Base-by-base conservation (phyloP, 1,140 invertebrate species). In the Microplitis demolitor region DNA sequence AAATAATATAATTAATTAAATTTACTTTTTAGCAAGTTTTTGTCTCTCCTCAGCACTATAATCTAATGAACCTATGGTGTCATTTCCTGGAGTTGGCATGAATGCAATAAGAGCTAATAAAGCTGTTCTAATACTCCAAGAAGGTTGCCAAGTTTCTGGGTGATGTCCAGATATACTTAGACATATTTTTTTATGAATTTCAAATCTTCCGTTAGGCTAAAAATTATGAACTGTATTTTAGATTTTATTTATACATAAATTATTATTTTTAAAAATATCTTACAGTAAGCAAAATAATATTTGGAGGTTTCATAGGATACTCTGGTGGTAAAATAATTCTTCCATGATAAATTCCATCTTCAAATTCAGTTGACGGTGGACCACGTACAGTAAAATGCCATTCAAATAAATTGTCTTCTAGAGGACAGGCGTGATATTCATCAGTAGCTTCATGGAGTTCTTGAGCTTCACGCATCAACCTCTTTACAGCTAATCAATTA, bases 261-360 rank as follows among this genome's bases (percentile, higher is more conserved):
- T 72, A 31, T 53, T 60, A 70, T 77, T 66, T 24, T 39, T 37
- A 45, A 9, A 71, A 61, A 14, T 9, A 35, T 69, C 39, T 89
- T 88, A 96, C 95, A 16, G 97, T 98, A 16, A 98, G 84, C 69
- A 98, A 84, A 78, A 98, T 97, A 76, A 99, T 97, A 84, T 96
- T 96, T 4, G 97, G 97, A 68, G 97, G 97, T 88, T 98, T 97
- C 97, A 98, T 98, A 3, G 97, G 97, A 87, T 99, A 99, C 78
- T 99, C 96, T 34, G 94, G 91, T 33, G 93, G 93, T 67, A 99
- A 88, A 66, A 97, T 87, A 83, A 99, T 98, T 77, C 97, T 89
- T 33, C 95, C 96, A 87, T 98, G 96, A 84, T 97, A 98, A 72
- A 97, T 88, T 45, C 96, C 96, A 71, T 92, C 93, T 77, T 95